Evolutionary conservation across 1,140 invertebrate species (phyloP).

Genomic region (Neuroterus valhalla): DNA sequence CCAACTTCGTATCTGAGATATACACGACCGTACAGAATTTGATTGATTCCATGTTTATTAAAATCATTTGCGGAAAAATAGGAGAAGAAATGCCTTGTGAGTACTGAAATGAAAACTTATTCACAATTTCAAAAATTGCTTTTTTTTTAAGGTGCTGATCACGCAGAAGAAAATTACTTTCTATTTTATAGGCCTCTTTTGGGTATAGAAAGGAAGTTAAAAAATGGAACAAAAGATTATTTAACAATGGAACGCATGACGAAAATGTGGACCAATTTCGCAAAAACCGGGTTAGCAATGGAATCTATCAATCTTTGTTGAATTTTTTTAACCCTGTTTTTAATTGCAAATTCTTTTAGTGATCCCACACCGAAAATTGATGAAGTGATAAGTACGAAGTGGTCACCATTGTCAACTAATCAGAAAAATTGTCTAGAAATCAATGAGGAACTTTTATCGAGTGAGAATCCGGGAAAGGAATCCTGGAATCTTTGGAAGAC

Average conservation of each 20-base stretch:
- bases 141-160: constrained; percentile 52
- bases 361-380: no score
- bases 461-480: constrained; percentile 38
- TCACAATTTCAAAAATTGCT: constrained; percentile 16
- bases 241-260: constrained; percentile 57
- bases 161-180: constrained; percentile 54
- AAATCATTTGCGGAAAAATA: no score
- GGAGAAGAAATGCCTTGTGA: no score
- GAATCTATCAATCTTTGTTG: no score
- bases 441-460: constrained; percentile 39
- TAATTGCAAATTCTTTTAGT: no score
- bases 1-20: no score
- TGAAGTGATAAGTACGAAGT: no score
- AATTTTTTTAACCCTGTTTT: no score
- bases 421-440: constrained; percentile 45
- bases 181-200: constrained; percentile 47
- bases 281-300: constrained; percentile 66
- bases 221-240: constrained; percentile 54
- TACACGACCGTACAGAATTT: no score
- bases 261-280: constrained; percentile 72
- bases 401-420: not conserved
- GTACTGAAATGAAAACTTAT: not conserved
- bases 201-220: constrained; percentile 19
- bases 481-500: constrained; percentile 48
- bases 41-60: no score